Evolutionary conservation across 2,888 invertebrate genomes (phyloP), one percentile per base, ranked within the genome.

Genomic region (Brachylomia viminalis): DNA sequence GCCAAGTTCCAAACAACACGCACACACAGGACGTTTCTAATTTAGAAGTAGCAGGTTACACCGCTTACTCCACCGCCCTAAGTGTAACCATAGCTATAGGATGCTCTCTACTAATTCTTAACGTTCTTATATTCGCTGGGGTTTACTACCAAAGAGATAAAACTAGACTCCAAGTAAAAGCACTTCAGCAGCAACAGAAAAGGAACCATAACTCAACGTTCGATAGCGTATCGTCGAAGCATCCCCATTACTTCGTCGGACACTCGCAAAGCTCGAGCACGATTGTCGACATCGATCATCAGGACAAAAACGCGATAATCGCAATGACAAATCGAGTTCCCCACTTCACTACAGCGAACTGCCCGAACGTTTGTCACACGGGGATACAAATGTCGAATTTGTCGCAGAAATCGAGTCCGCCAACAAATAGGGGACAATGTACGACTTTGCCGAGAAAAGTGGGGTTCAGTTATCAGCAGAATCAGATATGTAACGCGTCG

Each of bases 221-320:
- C 75, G 97, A 97, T 75, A 98, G 97, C 89, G 96, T 97, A 79
- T 97, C 97, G 77, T 95, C 96, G 30, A 98, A 98, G 90, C 98
- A 98, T 91, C 98, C 98, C 33, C 98, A 98, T 93, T 98, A 98
- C 91, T 98, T 98, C 89, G 97, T 98, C 89, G 98, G 98, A 0
- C 98, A 98, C 90, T 97, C 98, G 33, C 98, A 98, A 90, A 98
- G 98, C 89, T 98, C 98, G 52, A 98, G 98, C 92, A 98, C 98
- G 54, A 98, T 98, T 80, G 98, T 98, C 10, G 98, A 98, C 90
- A 98, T 98, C 52, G 98, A 98, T 91, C 98, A 97, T 93, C 98
- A 98, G 94, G 98, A 97, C 86, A 97, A 97, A 87, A 96, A 96
- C 88, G 95, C 97, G 58, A 97, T 96, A 62, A 96, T 97, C 66